Evolutionary conservation across 2,797 vertebrate genomes (phyloP), one percentile per base, ranked within the genome.

Genomic region (Clarias platycephalus): DNA sequence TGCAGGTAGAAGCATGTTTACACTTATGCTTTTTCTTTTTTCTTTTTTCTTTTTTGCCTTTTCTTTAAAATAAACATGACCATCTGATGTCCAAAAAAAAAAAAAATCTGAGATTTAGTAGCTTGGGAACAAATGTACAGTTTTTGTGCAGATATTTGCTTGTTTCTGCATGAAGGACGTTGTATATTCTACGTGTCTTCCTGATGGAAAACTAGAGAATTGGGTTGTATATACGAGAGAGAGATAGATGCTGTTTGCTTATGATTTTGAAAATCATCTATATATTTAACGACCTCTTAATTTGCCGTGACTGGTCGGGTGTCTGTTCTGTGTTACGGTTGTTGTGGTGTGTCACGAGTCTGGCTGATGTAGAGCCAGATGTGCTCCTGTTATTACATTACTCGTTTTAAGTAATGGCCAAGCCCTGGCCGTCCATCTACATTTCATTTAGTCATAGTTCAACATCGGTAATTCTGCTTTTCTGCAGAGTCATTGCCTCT

Each of bases 301-400:
- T 76, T 63, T 89, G 67, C 24, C 66, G 13, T 83, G 74, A 68
- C 55, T 40, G 34, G 64, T 44, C 44, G 3, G 9, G 49, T 24
- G 75, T 86, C 78, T 89, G 85, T 58, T 85, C 60, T 86, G 53
- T 81, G 85, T 88, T 83, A 89, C 9, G 37, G 64, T 71, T 74
- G 71, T 66, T 72, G 26, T 80, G 55, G 60, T 12, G 22, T 83
- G 81, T 81, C 76, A 57, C 88, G 78, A 75, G 71, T 22, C 77
- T 81, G 79, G 24, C 84, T 88, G 64, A 84, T 81, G 40, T 70
- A 77, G 53, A 78, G n/a, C 68, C 20, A 85, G 57, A 71, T 85
- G 72, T 76, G 80, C 13, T 49, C 62, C 22, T 74, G 40, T 88
- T 86, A 88, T 89, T 89, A 24, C 79, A 84, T 90, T 90, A 88